Base-by-base conservation (phyloP, 2,113 vertebrate genomes). In the Peucedramus taeniatus region DNA sequence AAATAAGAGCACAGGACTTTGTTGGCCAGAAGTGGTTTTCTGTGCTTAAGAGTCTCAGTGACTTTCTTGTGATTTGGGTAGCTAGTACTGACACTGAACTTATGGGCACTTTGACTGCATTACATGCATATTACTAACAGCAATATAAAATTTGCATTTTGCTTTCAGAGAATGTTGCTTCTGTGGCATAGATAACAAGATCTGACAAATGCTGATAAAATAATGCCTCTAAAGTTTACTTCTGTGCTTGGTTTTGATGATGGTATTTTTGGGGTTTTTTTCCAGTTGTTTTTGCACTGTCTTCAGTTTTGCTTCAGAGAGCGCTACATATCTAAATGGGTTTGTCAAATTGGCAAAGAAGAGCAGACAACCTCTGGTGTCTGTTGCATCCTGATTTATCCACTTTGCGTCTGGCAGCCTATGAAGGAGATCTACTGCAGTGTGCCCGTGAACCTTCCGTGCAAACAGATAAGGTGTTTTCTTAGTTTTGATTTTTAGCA, bases 221-320 rank as follows among this genome's bases (percentile, higher is more conserved):
- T 60, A 89, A 47, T n/a, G 28, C 13, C 60, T 65, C 3, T 31
- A 31, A 37, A 13, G 18, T 79, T 91, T 83, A 21, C 16, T 78
- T 87, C 30, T 75, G 17, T 82, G 20, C 35, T 83, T 23, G 6
- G 10, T 68, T 89, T 89, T 95, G 47, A 90, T 83, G 50, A 23
- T 56, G 21, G 13, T 68, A 15, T 15, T 59, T 28, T 64, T 64
- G 31, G 4, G 0, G 0, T 40, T 84, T 68, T 79, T 59, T 80
- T 39, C 51, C 51, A 72, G 68, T 74, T 65, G 47, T 83, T 83
- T 39, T 82, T 89, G 42, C 61, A 14, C 35, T 54, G 35, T 63
- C 89, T 93, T 82, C 75, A n/a, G 10, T 94, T 93, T 56, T 47
- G 19, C 83, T 89, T 89, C 87, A 72, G 71, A 72, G 69, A 21